A percentile compares a stretch with the other conserved stretches of the same genome.
Conservation (phyloP, 2,113 vertebrate genomes). For the Vireo altiloquus region DNA sequence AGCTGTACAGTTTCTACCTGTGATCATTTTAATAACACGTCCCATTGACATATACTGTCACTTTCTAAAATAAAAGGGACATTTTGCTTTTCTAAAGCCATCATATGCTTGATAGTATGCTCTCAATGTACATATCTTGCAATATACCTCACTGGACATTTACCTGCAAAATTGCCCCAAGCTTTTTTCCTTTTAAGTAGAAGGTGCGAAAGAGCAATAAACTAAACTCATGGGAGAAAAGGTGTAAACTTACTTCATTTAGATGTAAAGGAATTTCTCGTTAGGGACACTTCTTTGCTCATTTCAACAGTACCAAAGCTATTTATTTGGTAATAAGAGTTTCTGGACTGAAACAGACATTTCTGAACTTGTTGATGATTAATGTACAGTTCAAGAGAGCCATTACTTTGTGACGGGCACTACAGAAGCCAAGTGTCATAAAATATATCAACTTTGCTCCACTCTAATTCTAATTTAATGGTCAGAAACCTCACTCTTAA, state of each 20-base stretch:
- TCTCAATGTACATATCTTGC: background rate
- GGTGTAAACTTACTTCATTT: background rate
- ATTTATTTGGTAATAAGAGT: background rate
- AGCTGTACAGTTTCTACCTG: background rate
- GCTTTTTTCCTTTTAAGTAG: background rate
- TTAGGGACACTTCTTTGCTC: background rate
- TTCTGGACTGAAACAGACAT: background rate
- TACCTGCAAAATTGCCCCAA: background rate
- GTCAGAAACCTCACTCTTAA: background rate
- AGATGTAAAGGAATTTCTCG: background rate
- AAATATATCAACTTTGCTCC: background rate
- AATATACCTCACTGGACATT: rapidly evolving
- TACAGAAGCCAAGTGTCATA: background rate
- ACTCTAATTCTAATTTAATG: background rate
- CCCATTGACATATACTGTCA: background rate
- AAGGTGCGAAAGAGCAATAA: background rate
- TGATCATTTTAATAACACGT: background rate
- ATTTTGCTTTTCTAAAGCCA: background rate
- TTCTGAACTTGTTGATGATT: conserved; percentile 10
- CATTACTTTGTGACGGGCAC: background rate
- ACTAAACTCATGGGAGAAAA: background rate
- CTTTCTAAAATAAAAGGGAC: background rate
- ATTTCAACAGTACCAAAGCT: background rate
- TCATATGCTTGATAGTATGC: background rate
- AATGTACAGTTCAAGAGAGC: conserved; percentile 21